Conservation (phyloP, 2,888 invertebrate genomes). For the Calephelis perditalis region DNA sequence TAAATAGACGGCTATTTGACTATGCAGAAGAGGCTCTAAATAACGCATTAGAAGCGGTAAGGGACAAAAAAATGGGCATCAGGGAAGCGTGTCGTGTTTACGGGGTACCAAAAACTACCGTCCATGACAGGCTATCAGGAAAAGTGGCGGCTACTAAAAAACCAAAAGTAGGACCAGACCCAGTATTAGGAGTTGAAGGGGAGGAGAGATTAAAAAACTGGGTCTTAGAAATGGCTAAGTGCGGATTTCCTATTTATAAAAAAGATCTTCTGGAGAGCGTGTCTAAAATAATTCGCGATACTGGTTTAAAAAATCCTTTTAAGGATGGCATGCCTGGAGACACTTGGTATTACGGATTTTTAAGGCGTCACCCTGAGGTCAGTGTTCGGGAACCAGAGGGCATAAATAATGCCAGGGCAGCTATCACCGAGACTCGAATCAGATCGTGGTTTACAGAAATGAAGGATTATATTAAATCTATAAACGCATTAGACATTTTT, state of each 20-base stretch:
- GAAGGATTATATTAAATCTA: background rate
- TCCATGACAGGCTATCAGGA: background rate
- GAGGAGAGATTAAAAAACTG: slow-evolving; percentile 7
- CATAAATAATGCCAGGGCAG: slow-evolving; percentile 4
- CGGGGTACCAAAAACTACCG: background rate
- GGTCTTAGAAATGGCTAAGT: slow-evolving; percentile 5
- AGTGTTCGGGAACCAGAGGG: background rate
- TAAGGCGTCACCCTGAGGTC: slow-evolving; percentile 5
- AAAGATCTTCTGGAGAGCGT: slow-evolving; percentile 15
- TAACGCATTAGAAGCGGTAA: background rate
- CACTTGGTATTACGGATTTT: background rate
- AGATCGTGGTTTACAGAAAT: slow-evolving; percentile 3
- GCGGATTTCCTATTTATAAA: slow-evolving; percentile 9
- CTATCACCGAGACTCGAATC: background rate
- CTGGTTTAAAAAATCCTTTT: background rate
- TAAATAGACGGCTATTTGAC: background rate
- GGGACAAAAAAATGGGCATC: background rate
- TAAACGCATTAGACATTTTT: background rate
- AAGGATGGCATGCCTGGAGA: slow-evolving; percentile 6
- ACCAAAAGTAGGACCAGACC: slow-evolving; percentile 8
- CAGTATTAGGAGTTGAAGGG: slow-evolving; percentile 11
- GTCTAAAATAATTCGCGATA: slow-evolving; percentile 5
- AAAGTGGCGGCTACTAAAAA: background rate
- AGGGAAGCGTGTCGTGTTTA: slow-evolving; percentile 10
- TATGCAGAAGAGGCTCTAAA: background rate